Evolutionary conservation across 2,888 invertebrate species (phyloP).

Genomic region (Melipona beecheii): DNA sequence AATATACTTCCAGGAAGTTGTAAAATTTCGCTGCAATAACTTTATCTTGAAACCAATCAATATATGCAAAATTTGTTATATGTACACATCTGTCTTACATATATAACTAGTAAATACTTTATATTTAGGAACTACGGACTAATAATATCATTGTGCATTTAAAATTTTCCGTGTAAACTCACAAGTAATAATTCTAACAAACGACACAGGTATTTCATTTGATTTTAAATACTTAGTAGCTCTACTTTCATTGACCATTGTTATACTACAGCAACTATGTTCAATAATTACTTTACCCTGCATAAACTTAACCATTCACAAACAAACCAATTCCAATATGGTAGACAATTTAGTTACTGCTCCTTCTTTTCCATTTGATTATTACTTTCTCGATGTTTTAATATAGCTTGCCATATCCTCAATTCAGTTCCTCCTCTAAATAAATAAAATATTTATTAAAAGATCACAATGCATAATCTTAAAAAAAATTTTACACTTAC

Average conservation of each 20-base stretch:
- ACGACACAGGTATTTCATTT: constrained; percentile 21
- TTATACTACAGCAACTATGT: constrained; percentile 17
- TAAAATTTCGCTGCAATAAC: constrained; percentile 31
- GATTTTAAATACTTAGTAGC: constrained; percentile 9
- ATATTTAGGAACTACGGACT: constrained; percentile 66
- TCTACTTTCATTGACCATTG: constrained; percentile 1
- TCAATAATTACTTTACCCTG: constrained; percentile 56
- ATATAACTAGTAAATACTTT: constrained; percentile 50
- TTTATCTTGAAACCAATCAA: constrained; percentile 35
- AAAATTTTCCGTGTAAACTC: constrained; percentile 31
- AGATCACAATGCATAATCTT: constrained; percentile 14
- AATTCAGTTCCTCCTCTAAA: constrained; percentile 92
- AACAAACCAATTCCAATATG: constrained; percentile 22
- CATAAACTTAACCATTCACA: constrained; percentile 31
- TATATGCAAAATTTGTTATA: constrained; percentile 49
- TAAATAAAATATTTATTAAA: constrained; percentile 53
- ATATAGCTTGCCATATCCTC: constrained; percentile 93
- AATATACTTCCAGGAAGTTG: constrained; percentile 2
- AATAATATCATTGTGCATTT: constrained; percentile 65
- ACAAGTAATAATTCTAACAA: constrained; percentile 23
- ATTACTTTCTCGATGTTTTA: constrained; percentile 47
- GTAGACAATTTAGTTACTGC: constrained; percentile 18
- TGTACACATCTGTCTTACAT: constrained; percentile 32
- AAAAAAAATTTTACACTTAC: constrained; percentile 84
- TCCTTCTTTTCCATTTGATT: constrained; percentile 1